Percentiles rank a stretch among this genome's conserved stretches.
phyloP scores from a whole-genome alignment of 2,113 vertebrate species.

The Tenrec ecaudatus region DNA sequence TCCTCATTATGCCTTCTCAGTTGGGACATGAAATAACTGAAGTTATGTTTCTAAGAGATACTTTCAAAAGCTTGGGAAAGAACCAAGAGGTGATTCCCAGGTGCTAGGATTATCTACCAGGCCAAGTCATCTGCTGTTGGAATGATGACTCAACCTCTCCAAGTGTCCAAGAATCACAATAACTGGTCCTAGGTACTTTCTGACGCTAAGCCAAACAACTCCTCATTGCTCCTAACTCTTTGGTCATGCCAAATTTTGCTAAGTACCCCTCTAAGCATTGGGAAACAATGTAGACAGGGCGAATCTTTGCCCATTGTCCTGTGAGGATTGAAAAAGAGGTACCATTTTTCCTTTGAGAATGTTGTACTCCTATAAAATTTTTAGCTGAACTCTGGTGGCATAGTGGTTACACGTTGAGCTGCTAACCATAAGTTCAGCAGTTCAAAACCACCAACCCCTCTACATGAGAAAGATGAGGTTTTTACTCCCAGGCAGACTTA shows the following conservation, averaged over 20 bases:
- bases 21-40: background rate
- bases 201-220: fast-evolving
- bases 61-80: background rate
- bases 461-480: too few species aligned
- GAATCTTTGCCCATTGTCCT: background rate
- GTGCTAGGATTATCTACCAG: background rate
- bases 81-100: background rate
- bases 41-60: background rate
- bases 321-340: background rate
- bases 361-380: background rate
- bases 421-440: too few species aligned
- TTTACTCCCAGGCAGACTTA: too few species aligned
- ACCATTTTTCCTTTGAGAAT: background rate
- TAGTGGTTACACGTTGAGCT: too few species aligned
- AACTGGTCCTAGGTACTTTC: too few species aligned
- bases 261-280: background rate
- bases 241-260: background rate
- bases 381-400: too few species aligned
- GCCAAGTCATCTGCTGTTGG: fast-evolving
- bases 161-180: background rate
- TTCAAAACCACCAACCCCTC: too few species aligned
- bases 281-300: fast-evolving
- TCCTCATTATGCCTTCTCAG: background rate
- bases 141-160: background rate
- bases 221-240: background rate